Evolutionary conservation across 2,113 vertebrate genomes (phyloP).

Genomic region (Panthera tigris): DNA sequence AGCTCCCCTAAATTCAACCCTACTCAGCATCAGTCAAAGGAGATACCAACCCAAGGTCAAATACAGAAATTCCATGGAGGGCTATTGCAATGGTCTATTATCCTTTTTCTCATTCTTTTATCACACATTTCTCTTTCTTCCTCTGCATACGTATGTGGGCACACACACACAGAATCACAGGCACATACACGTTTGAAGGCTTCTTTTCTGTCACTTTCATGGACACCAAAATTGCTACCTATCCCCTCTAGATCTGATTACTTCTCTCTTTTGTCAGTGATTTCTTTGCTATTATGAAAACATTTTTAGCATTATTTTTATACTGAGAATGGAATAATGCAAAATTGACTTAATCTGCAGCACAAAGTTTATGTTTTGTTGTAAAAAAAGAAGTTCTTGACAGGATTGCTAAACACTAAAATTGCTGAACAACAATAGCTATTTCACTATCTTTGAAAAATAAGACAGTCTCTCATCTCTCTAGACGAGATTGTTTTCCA

Average conservation of each 20-base stretch:
- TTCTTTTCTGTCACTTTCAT: background rate
- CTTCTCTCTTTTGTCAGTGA: background rate
- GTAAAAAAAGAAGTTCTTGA: slow-evolving; percentile 17
- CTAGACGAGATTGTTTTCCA: slow-evolving; percentile 5
- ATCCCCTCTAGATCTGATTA: background rate
- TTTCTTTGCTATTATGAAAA: background rate
- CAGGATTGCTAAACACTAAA: background rate
- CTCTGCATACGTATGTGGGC: background rate
- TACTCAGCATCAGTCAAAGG: background rate
- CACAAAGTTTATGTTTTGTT: background rate
- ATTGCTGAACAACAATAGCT: background rate
- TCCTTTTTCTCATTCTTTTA: background rate
- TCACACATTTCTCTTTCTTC: background rate
- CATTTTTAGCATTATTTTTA: background rate
- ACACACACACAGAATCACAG: background rate
- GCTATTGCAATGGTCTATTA: background rate
- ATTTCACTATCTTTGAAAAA: slow-evolving; percentile 10
- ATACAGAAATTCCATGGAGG: background rate
- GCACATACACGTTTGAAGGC: accelerated
- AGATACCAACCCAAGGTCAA: background rate
- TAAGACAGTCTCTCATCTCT: background rate
- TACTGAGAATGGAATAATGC: slow-evolving; percentile 16
- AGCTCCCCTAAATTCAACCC: background rate
- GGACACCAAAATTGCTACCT: background rate
- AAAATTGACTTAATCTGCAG: slow-evolving; percentile 33